These are phyloP conservation scores for Drymodes brunneopygia DNA, from an alignment of 2,113 vertebrate species.

Conservation along the genomic window DNA sequence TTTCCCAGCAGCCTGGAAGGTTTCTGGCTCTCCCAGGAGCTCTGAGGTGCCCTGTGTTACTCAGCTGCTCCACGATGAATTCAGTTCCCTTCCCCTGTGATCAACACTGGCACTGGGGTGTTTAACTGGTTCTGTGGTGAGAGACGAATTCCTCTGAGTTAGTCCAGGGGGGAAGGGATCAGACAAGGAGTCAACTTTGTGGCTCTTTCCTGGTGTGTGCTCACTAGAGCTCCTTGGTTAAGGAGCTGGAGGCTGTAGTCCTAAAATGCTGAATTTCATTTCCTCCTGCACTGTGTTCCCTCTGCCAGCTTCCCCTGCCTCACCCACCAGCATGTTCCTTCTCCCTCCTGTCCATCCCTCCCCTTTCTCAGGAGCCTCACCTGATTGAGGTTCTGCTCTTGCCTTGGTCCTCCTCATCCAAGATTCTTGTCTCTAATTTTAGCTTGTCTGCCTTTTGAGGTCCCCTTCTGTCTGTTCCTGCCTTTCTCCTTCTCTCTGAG, in stretches of 20 bases:
- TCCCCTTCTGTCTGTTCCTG: conserved; percentile 19
- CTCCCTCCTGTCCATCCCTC: background rate
- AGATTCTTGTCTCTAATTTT: conserved; percentile 44
- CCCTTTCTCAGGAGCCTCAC: background rate
- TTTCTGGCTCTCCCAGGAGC: background rate
- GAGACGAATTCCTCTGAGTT: background rate
- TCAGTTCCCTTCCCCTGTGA: background rate
- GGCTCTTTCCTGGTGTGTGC: background rate
- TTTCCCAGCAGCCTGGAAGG: background rate
- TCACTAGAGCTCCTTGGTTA: background rate
- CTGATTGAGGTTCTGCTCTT: background rate
- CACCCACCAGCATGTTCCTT: background rate
- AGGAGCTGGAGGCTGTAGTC: background rate
- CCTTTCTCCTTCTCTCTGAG: background rate
- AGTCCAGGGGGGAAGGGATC: background rate
- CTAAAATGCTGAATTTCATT: background rate
- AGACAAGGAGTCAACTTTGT: background rate
- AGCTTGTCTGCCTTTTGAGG: conserved; percentile 14
- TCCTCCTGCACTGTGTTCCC: background rate
- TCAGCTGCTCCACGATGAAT: background rate
- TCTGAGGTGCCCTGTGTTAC: background rate
- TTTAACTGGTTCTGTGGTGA: conserved; percentile 4
- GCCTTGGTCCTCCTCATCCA: background rate
- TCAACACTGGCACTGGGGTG: background rate
- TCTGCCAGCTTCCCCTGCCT: background rate